These are phyloP conservation scores for Sula dactylatra DNA, from an alignment of 2,113 vertebrate genomes.

Conservation along the genomic window DNA sequence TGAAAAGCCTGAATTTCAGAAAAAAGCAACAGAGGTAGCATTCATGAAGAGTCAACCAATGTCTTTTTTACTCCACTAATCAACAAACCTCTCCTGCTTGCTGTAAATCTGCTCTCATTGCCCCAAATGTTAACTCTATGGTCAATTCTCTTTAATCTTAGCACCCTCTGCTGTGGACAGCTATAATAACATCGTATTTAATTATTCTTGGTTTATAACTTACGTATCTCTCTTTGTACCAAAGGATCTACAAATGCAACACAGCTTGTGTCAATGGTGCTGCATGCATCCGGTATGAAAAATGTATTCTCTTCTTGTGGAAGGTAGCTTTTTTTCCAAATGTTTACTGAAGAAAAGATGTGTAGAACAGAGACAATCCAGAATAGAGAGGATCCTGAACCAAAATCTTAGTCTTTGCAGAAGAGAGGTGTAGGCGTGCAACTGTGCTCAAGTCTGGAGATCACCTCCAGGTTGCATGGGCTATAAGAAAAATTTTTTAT, in stretches of 20 bases:
- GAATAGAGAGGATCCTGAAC: neutral
- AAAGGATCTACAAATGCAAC: neutral
- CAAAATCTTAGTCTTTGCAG: neutral
- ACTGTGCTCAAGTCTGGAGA: neutral
- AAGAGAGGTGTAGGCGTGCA: neutral
- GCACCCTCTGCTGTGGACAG: slow-evolving; percentile 49
- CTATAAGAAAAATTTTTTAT: neutral
- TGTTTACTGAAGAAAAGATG: neutral
- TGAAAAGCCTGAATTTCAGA: neutral
- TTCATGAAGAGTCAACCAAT: neutral
- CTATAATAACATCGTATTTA: slow-evolving; percentile 9
- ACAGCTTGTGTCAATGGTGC: neutral
- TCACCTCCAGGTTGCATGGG: neutral
- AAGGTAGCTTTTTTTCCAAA: neutral
- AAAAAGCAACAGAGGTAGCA: neutral
- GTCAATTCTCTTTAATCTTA: slow-evolving; percentile 47
- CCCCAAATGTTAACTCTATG: neutral
- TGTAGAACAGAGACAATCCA: neutral
- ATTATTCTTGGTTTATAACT: neutral
- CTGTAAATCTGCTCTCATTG: neutral
- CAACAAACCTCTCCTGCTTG: neutral
- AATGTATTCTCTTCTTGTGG: neutral
- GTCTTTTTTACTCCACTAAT: neutral
- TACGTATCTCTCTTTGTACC: neutral
- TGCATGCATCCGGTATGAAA: neutral